These are phyloP conservation scores for Conus canariensis DNA, from an alignment of 2,888 invertebrate genomes.

Conservation along the genomic window DNA sequence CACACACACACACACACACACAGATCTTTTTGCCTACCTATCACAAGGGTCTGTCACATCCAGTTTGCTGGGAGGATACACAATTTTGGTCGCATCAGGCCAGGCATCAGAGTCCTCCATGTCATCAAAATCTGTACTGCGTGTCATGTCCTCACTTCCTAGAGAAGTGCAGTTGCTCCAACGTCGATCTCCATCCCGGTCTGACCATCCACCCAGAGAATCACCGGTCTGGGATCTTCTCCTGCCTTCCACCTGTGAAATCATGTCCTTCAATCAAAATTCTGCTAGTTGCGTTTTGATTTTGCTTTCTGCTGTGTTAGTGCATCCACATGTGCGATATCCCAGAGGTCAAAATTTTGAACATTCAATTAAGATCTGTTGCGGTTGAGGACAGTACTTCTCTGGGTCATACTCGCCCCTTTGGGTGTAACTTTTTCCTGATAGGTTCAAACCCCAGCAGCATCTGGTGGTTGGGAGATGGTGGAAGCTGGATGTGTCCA, in stretches of 20 bases:
- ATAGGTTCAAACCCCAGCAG: too few relatives aligned
- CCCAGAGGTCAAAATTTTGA: too few relatives aligned
- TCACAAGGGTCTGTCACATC: constrained; percentile 60
- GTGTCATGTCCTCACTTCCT: constrained; percentile 24
- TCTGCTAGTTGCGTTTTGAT: background rate
- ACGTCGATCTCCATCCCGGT: constrained; percentile 27
- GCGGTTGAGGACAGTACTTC: too few relatives aligned
- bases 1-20: background rate
- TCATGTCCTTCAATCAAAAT: background rate
- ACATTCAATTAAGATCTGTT: too few relatives aligned
- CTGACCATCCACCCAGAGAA: constrained; percentile 21
- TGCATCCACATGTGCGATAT: too few relatives aligned
- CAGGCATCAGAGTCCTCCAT: constrained; percentile 61
- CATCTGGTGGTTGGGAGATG: too few relatives aligned
- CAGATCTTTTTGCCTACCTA: constrained; percentile 49
- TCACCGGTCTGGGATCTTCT: constrained; percentile 17
- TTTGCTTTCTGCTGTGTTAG: too few relatives aligned
- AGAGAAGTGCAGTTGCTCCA: constrained; percentile 41
- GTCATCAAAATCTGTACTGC: constrained; percentile 52
- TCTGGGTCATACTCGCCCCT: too few relatives aligned
- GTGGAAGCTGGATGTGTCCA: too few relatives aligned
- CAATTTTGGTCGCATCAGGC: constrained; percentile 64
- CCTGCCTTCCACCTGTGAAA: constrained; percentile 23
- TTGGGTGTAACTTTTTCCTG: too few relatives aligned
- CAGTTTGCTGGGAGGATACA: constrained; percentile 67